Percentiles rank a stretch among this genome's conserved stretches.
Conservation (phyloP, 2,797 vertebrate species). For the Sebastes variabilis region DNA sequence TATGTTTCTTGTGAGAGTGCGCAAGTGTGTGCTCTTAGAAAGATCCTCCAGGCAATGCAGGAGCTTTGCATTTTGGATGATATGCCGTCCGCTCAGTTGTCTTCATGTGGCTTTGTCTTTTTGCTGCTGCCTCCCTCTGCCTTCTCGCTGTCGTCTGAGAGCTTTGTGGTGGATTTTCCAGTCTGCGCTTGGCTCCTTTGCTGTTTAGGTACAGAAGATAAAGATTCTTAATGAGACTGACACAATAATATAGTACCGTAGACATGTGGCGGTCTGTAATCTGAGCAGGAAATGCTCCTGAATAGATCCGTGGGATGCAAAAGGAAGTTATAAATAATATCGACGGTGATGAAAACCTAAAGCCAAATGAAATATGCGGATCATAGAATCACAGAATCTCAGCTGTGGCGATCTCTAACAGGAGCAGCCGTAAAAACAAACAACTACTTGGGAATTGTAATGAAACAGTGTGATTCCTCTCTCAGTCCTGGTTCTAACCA, state of each 20-base stretch:
- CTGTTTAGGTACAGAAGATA: conserved; percentile 65
- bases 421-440: no score
- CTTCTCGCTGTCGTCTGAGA: conserved; percentile 68
- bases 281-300: conserved; percentile 3
- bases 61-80: conserved; percentile 67
- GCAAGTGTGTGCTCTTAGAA: conserved; percentile 82
- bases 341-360: not conserved
- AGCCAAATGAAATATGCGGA: no score
- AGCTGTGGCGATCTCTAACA: no score
- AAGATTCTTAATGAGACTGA: conserved; percentile 54
- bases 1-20: conserved; percentile 66
- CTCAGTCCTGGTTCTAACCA: not conserved
- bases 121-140: conserved; percentile 68
- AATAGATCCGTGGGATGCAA: conserved; percentile 5
- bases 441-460: not conserved
- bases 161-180: conserved; percentile 72
- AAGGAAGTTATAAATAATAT: not conserved
- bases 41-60: conserved; percentile 76
- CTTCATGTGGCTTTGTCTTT: conserved; percentile 77
- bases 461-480: not conserved
- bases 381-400: no score
- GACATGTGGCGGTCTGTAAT: conserved; percentile 18
- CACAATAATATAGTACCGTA: conserved; percentile 27
- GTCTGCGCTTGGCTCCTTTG: conserved; percentile 73
- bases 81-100: conserved; percentile 74